Evolutionary conservation across 1,140 invertebrate genomes (phyloP).

Genomic region (Diabrotica virgifera): DNA sequence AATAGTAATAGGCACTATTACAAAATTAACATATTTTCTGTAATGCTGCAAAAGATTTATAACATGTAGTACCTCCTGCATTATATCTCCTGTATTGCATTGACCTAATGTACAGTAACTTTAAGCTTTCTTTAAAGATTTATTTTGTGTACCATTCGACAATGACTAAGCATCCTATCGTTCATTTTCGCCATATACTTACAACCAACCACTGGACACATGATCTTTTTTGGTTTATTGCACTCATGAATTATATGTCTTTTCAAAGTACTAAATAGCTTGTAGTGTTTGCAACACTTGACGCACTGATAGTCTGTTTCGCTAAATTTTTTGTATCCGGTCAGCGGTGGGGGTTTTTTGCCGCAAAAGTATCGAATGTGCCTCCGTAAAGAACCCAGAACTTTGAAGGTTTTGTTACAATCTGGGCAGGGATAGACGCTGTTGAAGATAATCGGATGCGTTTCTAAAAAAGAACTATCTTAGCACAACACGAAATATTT

Average conservation of each 20-base stretch:
- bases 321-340: conserved; percentile 27
- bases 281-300: conserved; percentile 54
- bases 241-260: conserved; percentile 57
- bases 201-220: conserved; percentile 54
- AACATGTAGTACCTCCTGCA: too few species aligned
- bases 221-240: conserved; percentile 51
- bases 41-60: too few species aligned
- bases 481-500: too few species aligned
- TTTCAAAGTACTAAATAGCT: conserved; percentile 47
- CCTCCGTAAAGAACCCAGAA: conserved; percentile 51
- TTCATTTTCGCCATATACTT: conserved; percentile 47
- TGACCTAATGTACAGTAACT: too few species aligned
- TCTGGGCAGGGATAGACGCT: conserved; percentile 28
- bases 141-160: conserved; percentile 42
- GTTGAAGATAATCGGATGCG: not conserved
- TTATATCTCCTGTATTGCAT: too few species aligned
- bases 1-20: too few species aligned
- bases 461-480: too few species aligned
- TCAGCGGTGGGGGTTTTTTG: conserved; percentile 50
- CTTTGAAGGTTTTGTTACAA: conserved; percentile 54
- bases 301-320: conserved; percentile 39
- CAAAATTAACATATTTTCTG: too few species aligned
- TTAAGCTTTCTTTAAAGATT: not conserved
- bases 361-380: conserved; percentile 54
- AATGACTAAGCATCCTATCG: conserved; percentile 50